A percentile compares a stretch with the other conserved stretches of the same genome.
Conservation (phyloP, 1,140 invertebrate species). For the Drosophila tristis region DNA sequence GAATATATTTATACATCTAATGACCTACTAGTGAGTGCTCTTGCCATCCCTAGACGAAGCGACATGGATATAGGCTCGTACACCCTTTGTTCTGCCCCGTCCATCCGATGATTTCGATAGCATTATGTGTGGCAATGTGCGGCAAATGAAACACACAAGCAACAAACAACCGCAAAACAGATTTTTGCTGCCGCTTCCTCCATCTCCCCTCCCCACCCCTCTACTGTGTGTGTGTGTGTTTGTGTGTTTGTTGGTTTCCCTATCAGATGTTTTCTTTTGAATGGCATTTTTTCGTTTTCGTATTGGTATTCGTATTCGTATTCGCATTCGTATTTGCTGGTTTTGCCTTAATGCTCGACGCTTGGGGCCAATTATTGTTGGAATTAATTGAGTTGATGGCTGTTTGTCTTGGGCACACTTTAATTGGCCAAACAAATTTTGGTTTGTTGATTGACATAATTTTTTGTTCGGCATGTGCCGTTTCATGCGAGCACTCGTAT, state of each 20-base stretch:
- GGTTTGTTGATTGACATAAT: too few species aligned
- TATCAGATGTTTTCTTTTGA: conserved; percentile 20
- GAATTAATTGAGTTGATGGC: conserved; percentile 28
- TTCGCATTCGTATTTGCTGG: conserved; percentile 9
- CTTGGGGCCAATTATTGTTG: conserved; percentile 27
- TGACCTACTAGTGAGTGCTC: too few species aligned
- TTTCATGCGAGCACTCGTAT: not conserved
- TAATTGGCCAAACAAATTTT: conserved; percentile 23
- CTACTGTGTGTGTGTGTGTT: conserved; percentile 5
- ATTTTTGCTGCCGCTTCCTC: conserved; percentile 5
- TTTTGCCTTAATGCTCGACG: conserved; percentile 11
- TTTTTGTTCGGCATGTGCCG: not conserved
- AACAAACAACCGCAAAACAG: conserved; percentile 43
- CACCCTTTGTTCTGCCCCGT: too few species aligned
- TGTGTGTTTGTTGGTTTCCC: conserved; percentile 5
- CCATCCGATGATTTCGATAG: not conserved
- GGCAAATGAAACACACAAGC: conserved; percentile 13
- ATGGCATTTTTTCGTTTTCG: conserved; percentile 14
- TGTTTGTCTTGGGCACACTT: conserved; percentile 22
- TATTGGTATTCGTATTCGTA: not conserved
- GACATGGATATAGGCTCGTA: too few species aligned
- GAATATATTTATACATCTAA: too few species aligned
- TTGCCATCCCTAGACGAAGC: too few species aligned
- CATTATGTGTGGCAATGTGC: not conserved
- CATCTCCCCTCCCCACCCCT: not conserved